A percentile compares a stretch with the other conserved stretches of the same genome.
These are phyloP conservation scores for Ptychadena robeensis DNA, from an alignment of 2,797 vertebrate genomes.

Conservation along the genomic window DNA sequence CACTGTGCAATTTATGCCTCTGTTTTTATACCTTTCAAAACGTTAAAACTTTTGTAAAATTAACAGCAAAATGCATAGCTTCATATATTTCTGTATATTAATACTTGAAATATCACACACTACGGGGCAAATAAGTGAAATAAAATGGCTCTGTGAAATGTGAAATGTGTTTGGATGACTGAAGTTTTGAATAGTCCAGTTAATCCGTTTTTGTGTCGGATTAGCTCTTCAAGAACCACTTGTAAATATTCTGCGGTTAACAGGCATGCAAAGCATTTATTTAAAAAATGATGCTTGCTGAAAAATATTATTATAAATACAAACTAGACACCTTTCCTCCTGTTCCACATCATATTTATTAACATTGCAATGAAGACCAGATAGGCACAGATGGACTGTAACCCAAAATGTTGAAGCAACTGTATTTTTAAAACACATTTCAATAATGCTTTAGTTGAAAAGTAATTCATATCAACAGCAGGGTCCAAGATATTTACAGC, in stretches of 20 bases:
- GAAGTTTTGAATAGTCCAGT: slow-evolving; percentile 31
- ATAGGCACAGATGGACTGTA: slow-evolving; percentile 62
- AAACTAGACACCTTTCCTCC: slow-evolving; percentile 61
- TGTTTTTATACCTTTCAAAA: too few relatives aligned
- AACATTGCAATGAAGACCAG: slow-evolving; percentile 57
- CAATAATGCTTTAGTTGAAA: slow-evolving; percentile 59
- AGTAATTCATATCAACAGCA: slow-evolving; percentile 54
- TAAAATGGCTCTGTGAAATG: slow-evolving; percentile 21
- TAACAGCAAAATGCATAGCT: background rate
- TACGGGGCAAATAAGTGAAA: slow-evolving; percentile 28
- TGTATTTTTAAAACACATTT: slow-evolving; percentile 62
- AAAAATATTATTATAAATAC: slow-evolving; percentile 59
- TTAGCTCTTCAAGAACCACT: slow-evolving; percentile 50
- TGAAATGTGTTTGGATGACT: slow-evolving; percentile 40
- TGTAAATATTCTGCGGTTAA: slow-evolving; percentile 48
- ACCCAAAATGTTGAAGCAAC: slow-evolving; percentile 59
- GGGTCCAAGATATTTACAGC: slow-evolving; percentile 61
- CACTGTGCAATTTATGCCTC: too few relatives aligned
- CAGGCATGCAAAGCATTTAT: slow-evolving; percentile 52
- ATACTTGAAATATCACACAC: background rate
- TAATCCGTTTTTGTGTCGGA: slow-evolving; percentile 49
- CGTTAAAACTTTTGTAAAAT: too few relatives aligned
- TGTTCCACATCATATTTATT: slow-evolving; percentile 59
- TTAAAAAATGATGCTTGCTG: slow-evolving; percentile 34
- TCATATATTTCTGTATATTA: background rate